Percentiles rank a stretch among this genome's conserved stretches.
phyloP scores from a whole-genome alignment of 1,140 invertebrate genomes.

The Mercenaria mercenaria region DNA sequence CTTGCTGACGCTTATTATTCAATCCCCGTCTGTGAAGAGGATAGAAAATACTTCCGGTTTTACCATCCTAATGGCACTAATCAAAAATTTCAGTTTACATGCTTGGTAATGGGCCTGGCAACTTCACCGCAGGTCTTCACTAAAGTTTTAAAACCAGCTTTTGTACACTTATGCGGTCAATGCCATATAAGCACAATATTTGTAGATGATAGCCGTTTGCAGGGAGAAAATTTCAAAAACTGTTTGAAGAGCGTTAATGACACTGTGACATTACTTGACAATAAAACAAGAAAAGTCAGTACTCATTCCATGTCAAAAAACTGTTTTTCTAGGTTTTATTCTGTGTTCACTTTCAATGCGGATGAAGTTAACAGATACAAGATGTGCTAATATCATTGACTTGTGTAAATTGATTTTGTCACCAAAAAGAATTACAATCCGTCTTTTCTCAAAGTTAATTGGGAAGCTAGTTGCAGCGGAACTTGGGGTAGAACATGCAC shows the following conservation, averaged over 20 bases:
- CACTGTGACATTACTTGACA: neutral
- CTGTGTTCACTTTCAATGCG: neutral
- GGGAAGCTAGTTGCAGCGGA: neutral
- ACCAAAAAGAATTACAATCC: neutral
- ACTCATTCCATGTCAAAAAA: neutral
- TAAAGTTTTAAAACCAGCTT: constrained; percentile 21
- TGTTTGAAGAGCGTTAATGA: neutral
- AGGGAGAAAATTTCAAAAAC: neutral
- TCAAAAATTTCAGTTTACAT: neutral
- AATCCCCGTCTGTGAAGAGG: neutral
- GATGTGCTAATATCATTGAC: neutral
- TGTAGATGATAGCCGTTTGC: neutral
- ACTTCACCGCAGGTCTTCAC: neutral
- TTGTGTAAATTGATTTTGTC: neutral
- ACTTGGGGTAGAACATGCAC: neutral
- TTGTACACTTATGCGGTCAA: neutral
- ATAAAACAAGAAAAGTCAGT: neutral
- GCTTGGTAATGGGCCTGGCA: constrained; percentile 8
- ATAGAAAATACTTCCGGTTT: neutral
- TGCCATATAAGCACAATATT: neutral
- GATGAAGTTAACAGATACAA: neutral
- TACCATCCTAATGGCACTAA: neutral
- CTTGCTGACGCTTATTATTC: constrained; percentile 20
- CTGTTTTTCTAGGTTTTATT: neutral
- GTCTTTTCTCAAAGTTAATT: neutral